Conservation (phyloP, 2,797 vertebrate species). For the Semotilus atromaculatus region DNA sequence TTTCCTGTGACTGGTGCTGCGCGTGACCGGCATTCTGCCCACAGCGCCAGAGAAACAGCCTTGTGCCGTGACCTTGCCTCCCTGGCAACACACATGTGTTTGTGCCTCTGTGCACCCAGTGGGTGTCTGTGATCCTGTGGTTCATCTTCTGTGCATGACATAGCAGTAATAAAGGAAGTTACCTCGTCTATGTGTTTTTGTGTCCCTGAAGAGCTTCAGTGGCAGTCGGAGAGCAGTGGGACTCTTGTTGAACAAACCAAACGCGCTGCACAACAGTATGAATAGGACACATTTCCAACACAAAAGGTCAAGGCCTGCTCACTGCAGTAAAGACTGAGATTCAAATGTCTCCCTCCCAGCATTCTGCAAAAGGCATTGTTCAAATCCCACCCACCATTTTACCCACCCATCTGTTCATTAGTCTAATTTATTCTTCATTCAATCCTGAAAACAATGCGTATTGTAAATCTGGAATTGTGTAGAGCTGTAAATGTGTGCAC, state of each 20-base stretch:
- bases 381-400: conserved; percentile 28
- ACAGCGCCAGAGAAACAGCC: background rate
- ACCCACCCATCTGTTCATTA: conserved; percentile 45
- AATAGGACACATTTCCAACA: conserved; percentile 48
- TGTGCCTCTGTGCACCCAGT: conserved; percentile 60
- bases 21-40: conserved; percentile 23
- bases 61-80: conserved; percentile 55
- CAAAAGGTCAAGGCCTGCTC: conserved; percentile 56
- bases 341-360: background rate
- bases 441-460: conserved; percentile 5
- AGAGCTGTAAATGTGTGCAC: background rate
- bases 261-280: conserved; percentile 45
- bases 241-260: conserved; percentile 42
- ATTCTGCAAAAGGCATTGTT: conserved; percentile 16
- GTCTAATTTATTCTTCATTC: conserved; percentile 40
- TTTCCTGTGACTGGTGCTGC: background rate
- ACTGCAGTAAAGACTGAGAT: conserved; percentile 24
- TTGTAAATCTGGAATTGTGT: conserved; percentile 15
- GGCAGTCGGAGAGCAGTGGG: conserved; percentile 49
- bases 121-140: conserved; percentile 41
- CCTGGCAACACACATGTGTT: conserved; percentile 49
- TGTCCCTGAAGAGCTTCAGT: conserved; percentile 53
- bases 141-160: conserved; percentile 54
- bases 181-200: conserved; percentile 58
- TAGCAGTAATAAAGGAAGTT: conserved; percentile 74